Conservation (phyloP, 2,888 invertebrate species). For the Lithophane ornitopus region DNA sequence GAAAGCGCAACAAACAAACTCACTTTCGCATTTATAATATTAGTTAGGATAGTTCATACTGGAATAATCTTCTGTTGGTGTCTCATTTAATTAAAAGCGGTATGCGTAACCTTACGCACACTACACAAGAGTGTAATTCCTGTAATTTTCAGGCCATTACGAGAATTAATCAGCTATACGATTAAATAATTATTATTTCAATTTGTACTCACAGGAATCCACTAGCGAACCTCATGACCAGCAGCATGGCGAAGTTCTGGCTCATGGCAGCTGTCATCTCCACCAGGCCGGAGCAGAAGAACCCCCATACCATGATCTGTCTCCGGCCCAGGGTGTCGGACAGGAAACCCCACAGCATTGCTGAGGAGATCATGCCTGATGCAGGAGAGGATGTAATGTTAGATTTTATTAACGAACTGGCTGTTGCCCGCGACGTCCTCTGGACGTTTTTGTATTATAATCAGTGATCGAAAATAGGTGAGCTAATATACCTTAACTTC, state of each 20-base stretch:
- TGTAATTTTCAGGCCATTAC: neutral
- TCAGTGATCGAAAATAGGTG: no score
- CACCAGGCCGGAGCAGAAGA: slow-evolving; percentile 91
- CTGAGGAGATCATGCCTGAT: slow-evolving; percentile 94
- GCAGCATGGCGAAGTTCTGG: slow-evolving; percentile 92
- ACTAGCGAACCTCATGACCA: slow-evolving; percentile 93
- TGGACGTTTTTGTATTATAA: no score
- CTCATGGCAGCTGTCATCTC: slow-evolving; percentile 92
- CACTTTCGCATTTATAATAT: no score
- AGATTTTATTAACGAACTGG: neutral
- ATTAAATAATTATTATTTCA: neutral
- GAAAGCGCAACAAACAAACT: no score
- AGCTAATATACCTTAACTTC: no score
- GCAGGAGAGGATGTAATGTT: neutral
- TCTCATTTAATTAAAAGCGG: neutral
- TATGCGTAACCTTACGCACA: neutral
- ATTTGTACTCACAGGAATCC: slow-evolving; percentile 93
- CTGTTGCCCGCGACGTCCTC: neutral
- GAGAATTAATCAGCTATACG: neutral
- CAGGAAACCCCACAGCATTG: slow-evolving; percentile 94
- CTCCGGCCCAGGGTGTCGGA: slow-evolving; percentile 94
- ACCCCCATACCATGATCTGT: slow-evolving; percentile 92
- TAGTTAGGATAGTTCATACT: neutral
- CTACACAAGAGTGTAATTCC: neutral
- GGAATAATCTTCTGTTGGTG: neutral